phyloP scores from a whole-genome alignment of 2,113 vertebrate genomes.

The Nematolebias whitei region DNA sequence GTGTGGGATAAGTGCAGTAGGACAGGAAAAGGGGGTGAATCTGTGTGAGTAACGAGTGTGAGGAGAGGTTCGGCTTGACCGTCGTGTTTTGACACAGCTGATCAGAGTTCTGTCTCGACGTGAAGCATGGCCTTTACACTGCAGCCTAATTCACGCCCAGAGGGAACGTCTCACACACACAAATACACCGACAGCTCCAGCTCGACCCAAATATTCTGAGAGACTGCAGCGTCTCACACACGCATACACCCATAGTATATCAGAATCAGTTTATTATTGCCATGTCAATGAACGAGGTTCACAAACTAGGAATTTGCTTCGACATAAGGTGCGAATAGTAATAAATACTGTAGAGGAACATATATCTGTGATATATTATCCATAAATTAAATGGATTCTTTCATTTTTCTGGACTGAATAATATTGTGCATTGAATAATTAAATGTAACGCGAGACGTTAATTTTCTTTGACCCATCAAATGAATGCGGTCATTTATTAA shows the following conservation, averaged over 20 bases:
- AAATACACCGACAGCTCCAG: slow-evolving; percentile 12
- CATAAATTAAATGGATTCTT: too few relatives aligned
- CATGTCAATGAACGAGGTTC: too few relatives aligned
- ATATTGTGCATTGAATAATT: too few relatives aligned
- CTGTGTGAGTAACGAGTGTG: slow-evolving; percentile 48
- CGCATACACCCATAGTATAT: neutral
- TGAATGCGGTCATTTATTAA: too few relatives aligned
- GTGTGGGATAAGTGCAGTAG: neutral
- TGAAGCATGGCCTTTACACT: slow-evolving; percentile 59
- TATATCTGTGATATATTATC: too few relatives aligned
- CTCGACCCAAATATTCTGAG: neutral
- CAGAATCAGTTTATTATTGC: too few relatives aligned
- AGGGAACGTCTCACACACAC: slow-evolving; percentile 29
- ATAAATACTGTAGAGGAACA: too few relatives aligned
- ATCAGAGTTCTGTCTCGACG: slow-evolving; percentile 61
- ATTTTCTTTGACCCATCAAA: too few relatives aligned
- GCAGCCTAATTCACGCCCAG: slow-evolving; percentile 46
- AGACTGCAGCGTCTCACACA: slow-evolving; percentile 12
- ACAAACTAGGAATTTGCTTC: too few relatives aligned
- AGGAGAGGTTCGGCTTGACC: slow-evolving; percentile 20
- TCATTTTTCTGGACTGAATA: too few relatives aligned
- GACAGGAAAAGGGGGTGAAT: slow-evolving; percentile 11
- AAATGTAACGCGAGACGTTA: too few relatives aligned
- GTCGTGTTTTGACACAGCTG: slow-evolving; percentile 63
- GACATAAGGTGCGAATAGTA: too few relatives aligned